Percentiles rank a stretch among this genome's conserved stretches.
phyloP scores from a whole-genome alignment of 2,113 vertebrate genomes.

The Cavia porcellus region DNA sequence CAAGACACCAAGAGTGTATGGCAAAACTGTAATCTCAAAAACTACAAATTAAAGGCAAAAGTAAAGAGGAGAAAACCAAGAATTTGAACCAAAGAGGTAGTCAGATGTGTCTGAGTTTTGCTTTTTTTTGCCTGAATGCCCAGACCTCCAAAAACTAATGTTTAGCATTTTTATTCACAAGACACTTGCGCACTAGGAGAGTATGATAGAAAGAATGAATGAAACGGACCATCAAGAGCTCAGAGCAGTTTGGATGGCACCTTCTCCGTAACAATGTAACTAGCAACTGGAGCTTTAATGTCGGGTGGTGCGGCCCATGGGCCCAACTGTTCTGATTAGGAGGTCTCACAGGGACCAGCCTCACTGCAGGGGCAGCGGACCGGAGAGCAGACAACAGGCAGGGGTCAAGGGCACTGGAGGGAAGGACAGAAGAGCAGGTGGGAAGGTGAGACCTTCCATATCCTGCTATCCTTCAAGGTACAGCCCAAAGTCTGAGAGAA shows the following conservation, averaged over 20 bases:
- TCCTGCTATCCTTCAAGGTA: background rate
- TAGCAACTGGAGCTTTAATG: background rate
- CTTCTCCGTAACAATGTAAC: background rate
- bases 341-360: background rate
- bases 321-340: background rate
- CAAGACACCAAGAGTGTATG: background rate
- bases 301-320: too few species aligned
- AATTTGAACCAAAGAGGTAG: background rate
- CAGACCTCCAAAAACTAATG: background rate
- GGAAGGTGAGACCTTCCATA: background rate
- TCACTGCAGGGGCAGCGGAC: background rate
- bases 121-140: background rate
- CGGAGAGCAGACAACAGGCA: background rate
- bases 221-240: background rate
- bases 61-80: background rate
- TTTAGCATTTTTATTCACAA: background rate
- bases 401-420: background rate
- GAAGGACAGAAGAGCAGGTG: background rate
- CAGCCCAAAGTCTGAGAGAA: background rate
- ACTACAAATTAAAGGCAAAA: background rate
- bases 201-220: background rate
- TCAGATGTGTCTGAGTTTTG: background rate
- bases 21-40: background rate
- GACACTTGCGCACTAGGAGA: background rate
- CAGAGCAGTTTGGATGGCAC: background rate